Base-by-base conservation (phyloP, 2,113 vertebrate species). In the Nothocercus julius region DNA sequence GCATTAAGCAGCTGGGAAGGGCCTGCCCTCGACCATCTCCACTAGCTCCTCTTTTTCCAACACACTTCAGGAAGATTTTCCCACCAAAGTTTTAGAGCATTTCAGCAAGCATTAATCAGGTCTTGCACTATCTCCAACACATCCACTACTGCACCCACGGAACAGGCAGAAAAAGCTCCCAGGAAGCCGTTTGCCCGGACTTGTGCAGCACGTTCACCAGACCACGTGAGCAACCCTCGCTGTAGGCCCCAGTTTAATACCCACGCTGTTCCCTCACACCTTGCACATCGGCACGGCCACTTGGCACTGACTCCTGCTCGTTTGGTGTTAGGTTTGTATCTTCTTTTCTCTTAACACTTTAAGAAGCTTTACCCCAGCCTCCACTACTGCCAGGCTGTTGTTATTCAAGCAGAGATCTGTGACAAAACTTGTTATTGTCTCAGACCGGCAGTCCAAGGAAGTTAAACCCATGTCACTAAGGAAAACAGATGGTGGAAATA, bases 221-320 rank as follows among this genome's bases (percentile, higher is more conserved):
- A 40, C 40, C 38, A 15, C 11, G 21, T 16, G 51, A 54, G 18
- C 32, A 64, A 40, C 42, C 47, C 25, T 54, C 30, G 28, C 67
- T 69, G 49, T 13, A 27, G 36, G 82, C 21, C 68, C 32, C 53
- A 11, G 42, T 45, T 54, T 42, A 22, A 54, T n/a, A 61, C 28
- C 54, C 42, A 45, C 3, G 8, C 5, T 15, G 56, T 13, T 68
- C 47, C 54, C 32, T 74, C 84, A 82, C 30, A 53, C 36, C 1
- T 0, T 8, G 34, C 58, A 22, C 58, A 25, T 10, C 62, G 54
- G 18, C 27, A 1, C 0, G 1, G 22, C 18, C 27, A 47, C 38
- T 56, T 63, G 68, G 74, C 72, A 70, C 5, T 67, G 8, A 3
- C 14, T 25, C 11, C 30, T 58, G 38, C 7, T 77, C 49, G 28